Conservation (phyloP, 2,888 invertebrate genomes). For the Mimumesa dahlbomi region DNA sequence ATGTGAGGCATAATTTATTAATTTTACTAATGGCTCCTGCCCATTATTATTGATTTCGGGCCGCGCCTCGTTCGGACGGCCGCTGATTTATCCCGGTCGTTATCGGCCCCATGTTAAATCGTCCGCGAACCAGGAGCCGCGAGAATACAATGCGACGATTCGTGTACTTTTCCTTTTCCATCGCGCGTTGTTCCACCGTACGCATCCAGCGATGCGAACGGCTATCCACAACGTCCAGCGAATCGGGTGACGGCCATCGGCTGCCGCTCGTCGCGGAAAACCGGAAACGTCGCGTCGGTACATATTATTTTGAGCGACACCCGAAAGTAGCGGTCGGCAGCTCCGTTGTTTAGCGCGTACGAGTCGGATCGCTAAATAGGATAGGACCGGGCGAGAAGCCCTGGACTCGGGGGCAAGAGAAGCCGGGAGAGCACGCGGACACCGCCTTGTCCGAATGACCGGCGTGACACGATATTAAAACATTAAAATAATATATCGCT, state of each 20-base stretch:
- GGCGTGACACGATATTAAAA: constrained; percentile 79
- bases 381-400: no score
- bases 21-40: constrained; percentile 81
- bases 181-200: constrained; percentile 44
- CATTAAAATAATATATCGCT: constrained; percentile 79
- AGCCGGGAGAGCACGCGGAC: constrained; percentile 55
- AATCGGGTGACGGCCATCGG: no score
- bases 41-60: constrained; percentile 80
- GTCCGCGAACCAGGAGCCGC: constrained; percentile 71
- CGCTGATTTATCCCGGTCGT: constrained; percentile 79
- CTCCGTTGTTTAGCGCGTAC: no score
- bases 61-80: constrained; percentile 72
- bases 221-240: neutral
- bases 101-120: constrained; percentile 77
- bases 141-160: constrained; percentile 66
- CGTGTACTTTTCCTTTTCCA: constrained; percentile 64
- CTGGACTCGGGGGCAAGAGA: neutral
- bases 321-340: no score
- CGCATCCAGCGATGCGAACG: constrained; percentile 38
- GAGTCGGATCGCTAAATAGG: no score
- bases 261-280: no score
- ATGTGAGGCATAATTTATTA: constrained; percentile 80
- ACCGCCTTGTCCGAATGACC: constrained; percentile 78
- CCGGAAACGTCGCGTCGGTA: no score
- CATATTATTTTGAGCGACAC: no score